These are phyloP conservation scores for Bombus vancouverensis DNA, from an alignment of 1,140 invertebrate species.

Conservation along the genomic window DNA sequence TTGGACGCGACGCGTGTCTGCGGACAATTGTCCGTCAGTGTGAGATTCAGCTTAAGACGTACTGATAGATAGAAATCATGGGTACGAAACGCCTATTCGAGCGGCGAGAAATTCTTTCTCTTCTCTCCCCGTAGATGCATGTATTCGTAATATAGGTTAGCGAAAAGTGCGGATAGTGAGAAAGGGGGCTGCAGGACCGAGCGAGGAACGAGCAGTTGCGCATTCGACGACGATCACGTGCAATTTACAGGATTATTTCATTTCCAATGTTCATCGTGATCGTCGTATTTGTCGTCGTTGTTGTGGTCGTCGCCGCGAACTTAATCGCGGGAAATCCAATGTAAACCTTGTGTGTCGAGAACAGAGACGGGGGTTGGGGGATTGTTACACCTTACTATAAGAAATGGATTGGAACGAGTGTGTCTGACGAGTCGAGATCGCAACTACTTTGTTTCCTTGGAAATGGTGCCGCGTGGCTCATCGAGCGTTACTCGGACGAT, in stretches of 20 bases:
- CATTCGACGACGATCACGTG: slow-evolving; percentile 31
- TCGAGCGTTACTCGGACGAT: slow-evolving; percentile 1
- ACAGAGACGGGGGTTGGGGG: slow-evolving; percentile 17
- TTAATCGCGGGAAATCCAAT: slow-evolving; percentile 77
- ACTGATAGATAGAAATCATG: background rate
- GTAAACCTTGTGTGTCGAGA: slow-evolving; percentile 78
- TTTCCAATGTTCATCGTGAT: slow-evolving; percentile 2
- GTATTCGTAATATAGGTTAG: background rate
- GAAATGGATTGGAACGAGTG: slow-evolving; percentile 80
- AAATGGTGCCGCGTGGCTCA: background rate
- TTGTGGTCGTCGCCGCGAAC: slow-evolving; percentile 26
- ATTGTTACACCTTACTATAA: slow-evolving; percentile 80
- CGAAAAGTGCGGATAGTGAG: background rate
- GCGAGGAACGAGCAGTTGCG: background rate
- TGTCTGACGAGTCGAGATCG: slow-evolving; percentile 70
- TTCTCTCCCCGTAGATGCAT: slow-evolving; percentile 14
- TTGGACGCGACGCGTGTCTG: too few relatives aligned
- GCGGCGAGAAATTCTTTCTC: background rate
- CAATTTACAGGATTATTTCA: background rate
- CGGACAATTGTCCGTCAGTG: too few relatives aligned
- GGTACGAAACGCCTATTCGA: background rate
- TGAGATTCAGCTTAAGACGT: background rate
- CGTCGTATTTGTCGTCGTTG: slow-evolving; percentile 35
- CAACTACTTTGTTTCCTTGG: slow-evolving; percentile 30
- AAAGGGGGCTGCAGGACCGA: background rate